A percentile compares a stretch with the other conserved stretches of the same genome.
phyloP scores from a whole-genome alignment of 2,113 vertebrate genomes.

The Prionailurus viverrinus region DNA sequence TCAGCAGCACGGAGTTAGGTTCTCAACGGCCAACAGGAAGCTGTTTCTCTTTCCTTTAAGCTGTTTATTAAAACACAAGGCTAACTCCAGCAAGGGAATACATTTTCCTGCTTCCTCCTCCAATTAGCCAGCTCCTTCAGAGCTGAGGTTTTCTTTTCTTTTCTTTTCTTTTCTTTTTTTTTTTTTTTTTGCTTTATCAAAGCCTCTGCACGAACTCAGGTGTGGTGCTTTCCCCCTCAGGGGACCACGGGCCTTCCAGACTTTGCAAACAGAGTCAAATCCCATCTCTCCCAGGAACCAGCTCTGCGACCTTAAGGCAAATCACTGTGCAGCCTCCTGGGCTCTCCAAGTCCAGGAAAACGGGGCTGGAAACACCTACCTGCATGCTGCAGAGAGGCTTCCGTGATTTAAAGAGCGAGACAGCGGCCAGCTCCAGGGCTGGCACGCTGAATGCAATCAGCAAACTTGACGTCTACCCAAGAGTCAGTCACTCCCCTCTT shows the following conservation, averaged over 20 bases:
- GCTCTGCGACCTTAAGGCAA: fast-evolving
- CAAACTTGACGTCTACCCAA: not conserved
- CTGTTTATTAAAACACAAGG: conserved; percentile 84
- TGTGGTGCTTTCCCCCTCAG: not conserved
- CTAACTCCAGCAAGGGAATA: conserved; percentile 80
- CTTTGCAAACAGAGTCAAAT: not conserved
- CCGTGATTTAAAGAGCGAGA: fast-evolving
- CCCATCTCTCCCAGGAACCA: not conserved
- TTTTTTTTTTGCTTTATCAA: conserved; percentile 65
- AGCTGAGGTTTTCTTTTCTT: not conserved
- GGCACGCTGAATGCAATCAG: not conserved
- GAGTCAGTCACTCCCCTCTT: not conserved
- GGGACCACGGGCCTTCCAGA: fast-evolving
- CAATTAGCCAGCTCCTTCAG: conserved; percentile 69
- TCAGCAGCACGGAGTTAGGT: conserved; percentile 83
- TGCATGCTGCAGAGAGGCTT: not conserved
- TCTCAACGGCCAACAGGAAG: conserved; percentile 77
- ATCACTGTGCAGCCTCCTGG: not conserved
- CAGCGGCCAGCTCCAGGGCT: not conserved
- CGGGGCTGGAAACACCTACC: not conserved
- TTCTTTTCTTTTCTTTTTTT: too few relatives aligned
- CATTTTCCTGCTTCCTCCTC: conserved; percentile 71
- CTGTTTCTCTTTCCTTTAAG: conserved; percentile 83
- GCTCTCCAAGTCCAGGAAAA: not conserved
- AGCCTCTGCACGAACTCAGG: conserved; percentile 41